Evolutionary conservation across 1,140 invertebrate species (phyloP), one percentile per base, ranked within the genome.

Genomic region (Euwallacea similis): DNA sequence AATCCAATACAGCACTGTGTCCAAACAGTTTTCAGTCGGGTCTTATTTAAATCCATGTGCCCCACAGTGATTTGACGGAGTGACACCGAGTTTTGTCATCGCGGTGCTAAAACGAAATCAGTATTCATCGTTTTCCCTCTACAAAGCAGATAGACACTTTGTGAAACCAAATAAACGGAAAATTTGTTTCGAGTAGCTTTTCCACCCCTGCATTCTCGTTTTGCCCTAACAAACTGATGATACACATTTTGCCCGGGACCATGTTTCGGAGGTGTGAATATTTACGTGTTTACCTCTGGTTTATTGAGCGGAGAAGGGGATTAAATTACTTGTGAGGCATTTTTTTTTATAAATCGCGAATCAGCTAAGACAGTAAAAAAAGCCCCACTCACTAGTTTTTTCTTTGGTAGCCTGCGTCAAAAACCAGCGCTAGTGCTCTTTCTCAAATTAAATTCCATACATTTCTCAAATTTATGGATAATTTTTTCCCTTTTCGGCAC

Each of bases 101-200:
- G 61, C 61, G 15, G 42, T 16, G 62, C 62, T 50, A 58, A 67
- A 67, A 67, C 66, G 50, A 67, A 66, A 69, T 69, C 66, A 69
- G 66, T 69, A 69, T 69, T 69, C 66, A 69, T 69, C 56, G 66
- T 69, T 69, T 61, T 69, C 58, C 66, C 44, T 53, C 66, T 69
- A 69, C 66, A 69, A 69, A 69, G 56, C 66, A 69, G 58, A 69
- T 69, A 69, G 66, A 69, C 56, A 69, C 66, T 69, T 69, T 69
- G 66, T 69, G 66, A 69, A 61, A 69, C 43, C 66, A 69, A 69
- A 69, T 69, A 69, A 69, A 69, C 66, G 66, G 66, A 69, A 69
- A 69, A 69, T 69, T 69, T 69, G 66, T 69, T 67, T 67, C 44
- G 66, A 67, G 66, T 67, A 67, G 66, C 66, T 67, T 67, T 67